These are phyloP conservation scores for Stylophora pistillata DNA, from an alignment of 64 coral and sea anemone genomes.

Conservation along the genomic window DNA sequence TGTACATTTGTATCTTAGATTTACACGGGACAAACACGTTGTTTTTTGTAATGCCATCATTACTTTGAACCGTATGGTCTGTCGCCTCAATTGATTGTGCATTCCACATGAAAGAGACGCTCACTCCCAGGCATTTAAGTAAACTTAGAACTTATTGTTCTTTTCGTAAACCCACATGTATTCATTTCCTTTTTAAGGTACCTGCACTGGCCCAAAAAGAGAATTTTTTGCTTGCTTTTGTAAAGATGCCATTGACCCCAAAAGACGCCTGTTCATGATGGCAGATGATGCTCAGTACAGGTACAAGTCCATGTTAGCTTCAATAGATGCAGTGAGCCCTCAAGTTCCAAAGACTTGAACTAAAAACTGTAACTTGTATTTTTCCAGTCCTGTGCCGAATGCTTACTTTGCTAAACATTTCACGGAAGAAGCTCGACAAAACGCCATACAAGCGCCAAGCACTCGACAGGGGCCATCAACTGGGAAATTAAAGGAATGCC, in stretches of 20 bases:
- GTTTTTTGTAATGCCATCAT: too few relatives aligned
- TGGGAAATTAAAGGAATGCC: background rate
- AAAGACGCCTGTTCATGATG: constrained; percentile 56
- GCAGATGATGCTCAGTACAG: constrained; percentile 93
- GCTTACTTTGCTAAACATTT: constrained; percentile 65
- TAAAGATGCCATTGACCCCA: constrained; percentile 84
- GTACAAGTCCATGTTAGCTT: constrained; percentile 13
- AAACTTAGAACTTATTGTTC: too few relatives aligned
- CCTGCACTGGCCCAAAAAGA: constrained; percentile 91
- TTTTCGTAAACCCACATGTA: too few relatives aligned
- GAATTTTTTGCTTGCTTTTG: constrained; percentile 89
- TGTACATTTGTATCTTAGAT: too few relatives aligned
- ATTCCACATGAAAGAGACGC: too few relatives aligned
- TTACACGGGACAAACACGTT: too few relatives aligned
- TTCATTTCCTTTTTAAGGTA: constrained; percentile 45
- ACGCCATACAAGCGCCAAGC: background rate
- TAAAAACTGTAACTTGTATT: background rate
- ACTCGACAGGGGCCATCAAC: background rate
- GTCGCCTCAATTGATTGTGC: too few relatives aligned
- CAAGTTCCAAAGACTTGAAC: background rate
- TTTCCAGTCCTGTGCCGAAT: constrained; percentile 69
- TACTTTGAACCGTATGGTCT: too few relatives aligned
- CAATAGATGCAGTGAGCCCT: background rate
- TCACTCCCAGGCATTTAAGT: too few relatives aligned
- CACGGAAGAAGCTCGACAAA: background rate